phyloP scores from a whole-genome alignment of 1,140 invertebrate genomes.

The Drosophila subpulchrella region DNA sequence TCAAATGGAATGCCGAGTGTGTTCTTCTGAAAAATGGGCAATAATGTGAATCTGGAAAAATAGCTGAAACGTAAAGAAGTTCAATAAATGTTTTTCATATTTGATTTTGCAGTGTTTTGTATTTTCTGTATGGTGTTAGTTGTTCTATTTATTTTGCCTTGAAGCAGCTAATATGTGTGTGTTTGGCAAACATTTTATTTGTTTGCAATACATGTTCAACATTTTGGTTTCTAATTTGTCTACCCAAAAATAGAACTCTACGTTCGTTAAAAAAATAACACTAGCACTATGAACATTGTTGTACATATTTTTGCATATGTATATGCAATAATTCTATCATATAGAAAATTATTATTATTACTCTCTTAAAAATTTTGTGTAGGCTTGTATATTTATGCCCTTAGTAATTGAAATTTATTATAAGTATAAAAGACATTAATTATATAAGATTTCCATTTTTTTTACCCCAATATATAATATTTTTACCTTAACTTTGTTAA shows the following conservation, averaged over 20 bases:
- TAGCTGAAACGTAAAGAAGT: background rate
- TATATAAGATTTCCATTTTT: too few species aligned
- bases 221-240: background rate
- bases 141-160: background rate
- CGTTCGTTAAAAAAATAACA: too few species aligned
- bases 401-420: too few species aligned
- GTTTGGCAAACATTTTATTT: background rate
- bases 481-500: too few species aligned
- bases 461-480: too few species aligned
- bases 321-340: too few species aligned
- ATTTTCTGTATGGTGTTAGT: background rate
- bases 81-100: background rate
- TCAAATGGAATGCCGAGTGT: constrained; percentile 19
- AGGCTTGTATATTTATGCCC: background rate
- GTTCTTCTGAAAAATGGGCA: background rate
- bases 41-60: constrained; percentile 5
- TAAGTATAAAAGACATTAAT: too few species aligned
- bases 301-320: too few species aligned
- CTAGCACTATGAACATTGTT: too few species aligned
- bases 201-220: background rate
- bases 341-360: background rate
- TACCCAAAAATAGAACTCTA: background rate
- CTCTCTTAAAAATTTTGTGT: too few species aligned
- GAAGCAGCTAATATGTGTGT: background rate
- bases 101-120: background rate